phyloP scores from a whole-genome alignment of 1,140 invertebrate genomes.

The Calephelis virginiensis region DNA sequence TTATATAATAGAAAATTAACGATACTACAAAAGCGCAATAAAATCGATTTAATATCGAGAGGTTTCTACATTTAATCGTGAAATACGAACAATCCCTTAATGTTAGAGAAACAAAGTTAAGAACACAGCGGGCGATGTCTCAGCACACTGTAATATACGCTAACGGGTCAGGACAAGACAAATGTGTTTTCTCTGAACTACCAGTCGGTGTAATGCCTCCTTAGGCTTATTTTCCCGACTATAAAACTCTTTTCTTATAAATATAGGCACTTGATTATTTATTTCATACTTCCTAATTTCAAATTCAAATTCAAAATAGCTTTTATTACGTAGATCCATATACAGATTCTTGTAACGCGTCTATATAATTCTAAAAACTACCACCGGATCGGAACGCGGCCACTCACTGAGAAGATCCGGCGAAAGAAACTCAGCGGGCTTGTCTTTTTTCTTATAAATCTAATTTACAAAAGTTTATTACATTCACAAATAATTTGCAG shows the following conservation, averaged over 20 bases:
- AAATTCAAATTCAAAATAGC: too few relatives aligned
- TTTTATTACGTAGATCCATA: too few relatives aligned
- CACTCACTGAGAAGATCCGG: too few relatives aligned
- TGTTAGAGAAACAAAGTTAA: conserved; percentile 50
- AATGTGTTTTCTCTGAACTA: conserved; percentile 72
- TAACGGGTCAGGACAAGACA: conserved; percentile 73
- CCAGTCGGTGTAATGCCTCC: conserved; percentile 49
- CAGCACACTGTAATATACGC: conserved; percentile 67
- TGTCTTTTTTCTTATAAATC: too few relatives aligned
- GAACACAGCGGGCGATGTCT: conserved; percentile 63
- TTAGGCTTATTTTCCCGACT: conserved; percentile 42
- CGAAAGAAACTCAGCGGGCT: too few relatives aligned
- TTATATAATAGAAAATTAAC: background rate
- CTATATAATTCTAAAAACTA: too few relatives aligned
- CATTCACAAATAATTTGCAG: too few relatives aligned
- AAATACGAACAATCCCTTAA: conserved; percentile 45
- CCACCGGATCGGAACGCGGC: too few relatives aligned
- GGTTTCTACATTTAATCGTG: conserved; percentile 32
- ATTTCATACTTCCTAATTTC: too few relatives aligned
- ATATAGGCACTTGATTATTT: background rate
- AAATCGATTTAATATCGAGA: conserved; percentile 27
- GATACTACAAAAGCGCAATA: background rate
- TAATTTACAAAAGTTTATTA: too few relatives aligned
- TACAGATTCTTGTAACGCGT: too few relatives aligned
- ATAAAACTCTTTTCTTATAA: conserved; percentile 17